phyloP scores from a whole-genome alignment of 1,140 invertebrate species.

The Drosophila malerkotliana region DNA sequence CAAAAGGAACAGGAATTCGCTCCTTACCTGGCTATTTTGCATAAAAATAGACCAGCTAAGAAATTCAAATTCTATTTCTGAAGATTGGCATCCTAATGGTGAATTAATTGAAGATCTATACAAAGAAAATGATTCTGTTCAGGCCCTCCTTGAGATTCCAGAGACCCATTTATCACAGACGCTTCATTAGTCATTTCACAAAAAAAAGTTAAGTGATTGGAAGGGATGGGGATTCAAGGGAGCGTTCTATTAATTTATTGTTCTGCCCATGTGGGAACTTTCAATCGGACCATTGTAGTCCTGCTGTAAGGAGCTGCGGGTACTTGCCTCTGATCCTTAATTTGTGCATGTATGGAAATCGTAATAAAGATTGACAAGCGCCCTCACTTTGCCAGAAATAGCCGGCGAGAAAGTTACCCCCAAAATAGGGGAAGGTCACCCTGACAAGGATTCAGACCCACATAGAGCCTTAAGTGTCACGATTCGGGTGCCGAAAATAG shows the following conservation, averaged over 20 bases:
- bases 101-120: slow-evolving; percentile 32
- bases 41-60: slow-evolving; percentile 66
- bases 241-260: slow-evolving; percentile 35
- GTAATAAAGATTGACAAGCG: slow-evolving; percentile 69
- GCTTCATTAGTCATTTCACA: slow-evolving; percentile 35
- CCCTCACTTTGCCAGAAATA: slow-evolving; percentile 54
- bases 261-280: slow-evolving; percentile 53
- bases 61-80: slow-evolving; percentile 11
- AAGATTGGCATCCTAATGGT: slow-evolving; percentile 35
- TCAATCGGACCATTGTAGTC: slow-evolving; percentile 42
- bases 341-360: slow-evolving; percentile 17
- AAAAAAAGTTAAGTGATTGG: slow-evolving; percentile 33
- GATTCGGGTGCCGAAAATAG: slow-evolving; percentile 51
- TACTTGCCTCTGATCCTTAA: slow-evolving; percentile 14
- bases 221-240: too few species aligned
- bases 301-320: slow-evolving; percentile 65
- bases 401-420: slow-evolving; percentile 38
- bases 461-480: slow-evolving; percentile 52
- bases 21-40: slow-evolving; percentile 66
- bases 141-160: not conserved
- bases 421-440: slow-evolving; percentile 23
- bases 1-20: slow-evolving; percentile 78
- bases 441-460: slow-evolving; percentile 43
- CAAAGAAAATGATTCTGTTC: not conserved
- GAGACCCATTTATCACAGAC: slow-evolving; percentile 52